Conservation (phyloP, 2,888 invertebrate genomes). For the Limenitis camilla region DNA sequence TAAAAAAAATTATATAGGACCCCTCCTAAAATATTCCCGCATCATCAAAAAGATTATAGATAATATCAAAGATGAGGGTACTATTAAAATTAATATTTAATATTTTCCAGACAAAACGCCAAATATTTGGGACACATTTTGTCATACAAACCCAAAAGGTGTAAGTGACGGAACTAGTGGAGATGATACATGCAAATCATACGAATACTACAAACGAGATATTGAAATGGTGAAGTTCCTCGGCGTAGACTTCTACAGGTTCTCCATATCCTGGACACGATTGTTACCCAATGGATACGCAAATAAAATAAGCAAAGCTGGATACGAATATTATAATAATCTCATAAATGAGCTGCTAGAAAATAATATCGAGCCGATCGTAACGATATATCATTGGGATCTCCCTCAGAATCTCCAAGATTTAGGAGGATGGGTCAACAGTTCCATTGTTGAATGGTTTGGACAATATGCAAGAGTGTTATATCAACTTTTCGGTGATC, state of each 20-base stretch:
- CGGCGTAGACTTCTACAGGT: constrained; percentile 69
- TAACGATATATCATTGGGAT: constrained; percentile 75
- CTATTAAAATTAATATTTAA: neutral
- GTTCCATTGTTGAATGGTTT: constrained; percentile 61
- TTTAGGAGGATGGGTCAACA: constrained; percentile 73
- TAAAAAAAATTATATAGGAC: too few species aligned
- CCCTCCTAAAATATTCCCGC: too few species aligned
- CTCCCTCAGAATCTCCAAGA: constrained; percentile 71
- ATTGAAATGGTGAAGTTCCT: constrained; percentile 58
- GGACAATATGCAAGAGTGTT: constrained; percentile 64
- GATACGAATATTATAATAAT: constrained; percentile 77
- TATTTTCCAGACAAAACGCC: constrained; percentile 62
- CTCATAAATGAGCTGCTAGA: constrained; percentile 75
- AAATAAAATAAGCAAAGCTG: constrained; percentile 71
- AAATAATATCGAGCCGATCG: constrained; percentile 75
- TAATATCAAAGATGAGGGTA: too few species aligned
- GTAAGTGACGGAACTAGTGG: constrained; percentile 72
- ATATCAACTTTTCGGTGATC: constrained; percentile 61
- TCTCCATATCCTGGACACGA: constrained; percentile 78
- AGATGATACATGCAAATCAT: constrained; percentile 76
- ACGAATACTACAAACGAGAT: constrained; percentile 75
- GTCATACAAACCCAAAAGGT: constrained; percentile 54
- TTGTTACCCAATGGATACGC: constrained; percentile 75
- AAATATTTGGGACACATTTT: constrained; percentile 77
- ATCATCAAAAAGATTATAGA: too few species aligned